phyloP scores from a whole-genome alignment of 2,888 invertebrate genomes.

The Malthinus flaveolus region DNA sequence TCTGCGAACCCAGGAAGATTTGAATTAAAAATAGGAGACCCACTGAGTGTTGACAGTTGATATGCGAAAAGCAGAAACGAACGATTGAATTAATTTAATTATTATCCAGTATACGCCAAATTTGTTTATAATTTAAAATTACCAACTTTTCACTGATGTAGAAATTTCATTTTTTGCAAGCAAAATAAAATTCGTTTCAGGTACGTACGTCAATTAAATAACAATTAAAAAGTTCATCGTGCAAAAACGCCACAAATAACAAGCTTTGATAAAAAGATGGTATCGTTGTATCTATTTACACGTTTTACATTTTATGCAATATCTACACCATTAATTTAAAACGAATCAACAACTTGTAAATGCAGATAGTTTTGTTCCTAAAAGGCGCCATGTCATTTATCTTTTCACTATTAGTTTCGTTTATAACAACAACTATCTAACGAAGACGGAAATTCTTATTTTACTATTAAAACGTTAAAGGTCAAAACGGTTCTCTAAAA shows the following conservation, averaged over 20 bases:
- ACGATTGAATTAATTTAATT: no score
- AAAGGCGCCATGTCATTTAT: conserved; percentile 14
- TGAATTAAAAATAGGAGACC: no score
- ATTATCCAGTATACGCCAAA: no score
- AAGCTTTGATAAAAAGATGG: conserved; percentile 11
- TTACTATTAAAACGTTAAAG: background rate
- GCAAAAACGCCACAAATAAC: conserved; percentile 7
- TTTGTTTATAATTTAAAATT: no score
- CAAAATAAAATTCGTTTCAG: no score
- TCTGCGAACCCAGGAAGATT: no score
- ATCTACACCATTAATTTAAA: conserved; percentile 17
- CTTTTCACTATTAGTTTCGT: conserved; percentile 2
- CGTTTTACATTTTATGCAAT: conserved; percentile 19
- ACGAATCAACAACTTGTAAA: conserved; percentile 5
- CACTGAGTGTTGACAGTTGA: no score
- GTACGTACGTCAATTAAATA: background rate
- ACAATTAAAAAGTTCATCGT: conserved; percentile 1
- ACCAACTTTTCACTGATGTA: no score
- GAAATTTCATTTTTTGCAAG: no score
- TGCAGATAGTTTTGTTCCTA: conserved; percentile 10
- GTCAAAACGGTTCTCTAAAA: background rate
- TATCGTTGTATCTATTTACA: conserved; percentile 16
- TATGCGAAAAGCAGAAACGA: no score
- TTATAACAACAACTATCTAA: background rate
- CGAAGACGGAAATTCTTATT: conserved; percentile 2